Base-by-base conservation (phyloP, 2,888 invertebrate genomes). In the Electrophaes corylata region DNA sequence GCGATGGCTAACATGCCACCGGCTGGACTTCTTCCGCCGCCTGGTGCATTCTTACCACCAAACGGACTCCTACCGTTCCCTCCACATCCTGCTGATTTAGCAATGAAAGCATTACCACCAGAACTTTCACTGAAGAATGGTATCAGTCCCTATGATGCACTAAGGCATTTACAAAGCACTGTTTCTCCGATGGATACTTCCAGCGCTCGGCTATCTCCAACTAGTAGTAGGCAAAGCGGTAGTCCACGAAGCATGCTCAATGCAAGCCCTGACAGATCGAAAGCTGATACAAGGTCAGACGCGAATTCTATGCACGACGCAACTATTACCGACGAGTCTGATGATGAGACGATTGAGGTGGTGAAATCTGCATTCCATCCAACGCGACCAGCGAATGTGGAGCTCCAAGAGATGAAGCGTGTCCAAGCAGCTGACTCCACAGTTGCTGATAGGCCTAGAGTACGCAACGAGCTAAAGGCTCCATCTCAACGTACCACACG, bases 301-400 rank as follows among this genome's bases (percentile, higher is more conserved):
- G 93, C 93, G 14, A 94, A 94, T 75, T 95, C 95, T 10, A 93
- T 94, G 10, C 92, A 93, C 60, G 94, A 94, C 33, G 92, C 93
- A 20, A 93, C 93, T 0, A 92, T 92, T 61, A 93, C 94, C 3
- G 94, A 94, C 57, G 93, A 93, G 62, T 94, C 94, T 0, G 95
- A 95, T 44, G 95, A 95, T 58, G 95, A 95, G 73, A 94, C 94
- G 55, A 95, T 95, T 70, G 95, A 95, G 73, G 95, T 95, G 19
- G 95, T 95, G 0, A 95, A 94, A 71, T 95, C 95, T 0, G 95
- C 95, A 1, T 96, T 95, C 81, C 94, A 94, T 46, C 95, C 95
- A 18, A 94, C 94, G 50, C 88, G 93, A 64, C 93, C 94, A 0
- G 93, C 93, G 59, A 94, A 92, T 68, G 85, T 93, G 2, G 87